Evolutionary conservation across 1,140 invertebrate genomes (phyloP), one percentile per base, ranked within the genome.

Genomic region (Leguminivora glycinivorella): DNA sequence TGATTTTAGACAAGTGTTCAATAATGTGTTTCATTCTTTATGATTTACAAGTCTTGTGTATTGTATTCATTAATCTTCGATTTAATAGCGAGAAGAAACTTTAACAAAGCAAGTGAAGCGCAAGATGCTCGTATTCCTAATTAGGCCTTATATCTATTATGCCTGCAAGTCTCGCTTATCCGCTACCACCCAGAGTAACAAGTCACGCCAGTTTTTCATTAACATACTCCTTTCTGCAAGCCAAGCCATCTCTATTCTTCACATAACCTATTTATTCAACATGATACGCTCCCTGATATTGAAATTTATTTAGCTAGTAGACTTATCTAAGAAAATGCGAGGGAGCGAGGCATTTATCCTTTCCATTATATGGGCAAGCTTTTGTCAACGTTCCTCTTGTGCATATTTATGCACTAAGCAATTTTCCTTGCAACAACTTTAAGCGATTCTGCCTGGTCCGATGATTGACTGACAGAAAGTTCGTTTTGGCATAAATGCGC

Each of bases 251-350:
- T 2, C 26, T 17, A 29, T 14, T 12, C 25, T 63, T 26, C 58
- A 63, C 58, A 31, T 63, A 63, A 63, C 58, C 25, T 63, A 63
- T 63, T 63, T 63, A 63, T 63, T 26, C 58, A 63, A 63, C 26
- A 10, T 63, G 58, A 63, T 63, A 29, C 58, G 29, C 58, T 12
- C 58, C 17, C 25, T 17, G 58, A 63, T 63, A 63, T 17, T 29
- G 25, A 29, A 63, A 31, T 63, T 63, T 63, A 63, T 63, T 19
- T 63, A 63, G 58, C 25, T 63, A 5, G 19, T 60, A 5, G 22
- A 6, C 17, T 63, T 63, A 63, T 63, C 58, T 29, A 29, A 63
- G 58, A 63, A 63, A 63, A 63, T 63, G 58, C 25, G 31, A 22
- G n/a, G 26, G 26, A 63, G 58, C 58, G 6, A 2, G 3, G 12